Conservation (phyloP, 2,797 vertebrate genomes). For the Sebastes trivittatus region DNA sequence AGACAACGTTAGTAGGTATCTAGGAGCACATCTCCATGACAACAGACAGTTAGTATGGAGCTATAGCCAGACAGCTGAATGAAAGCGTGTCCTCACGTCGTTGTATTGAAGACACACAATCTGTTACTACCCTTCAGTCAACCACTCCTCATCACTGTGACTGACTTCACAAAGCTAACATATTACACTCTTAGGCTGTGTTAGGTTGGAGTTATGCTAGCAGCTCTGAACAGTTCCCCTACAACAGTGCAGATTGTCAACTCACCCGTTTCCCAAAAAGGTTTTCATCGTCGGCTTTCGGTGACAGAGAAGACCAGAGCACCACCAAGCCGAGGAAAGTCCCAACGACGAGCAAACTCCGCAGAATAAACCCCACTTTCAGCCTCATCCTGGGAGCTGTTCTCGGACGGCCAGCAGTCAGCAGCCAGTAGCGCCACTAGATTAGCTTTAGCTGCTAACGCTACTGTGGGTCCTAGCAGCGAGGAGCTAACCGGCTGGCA, state of each 20-base stretch:
- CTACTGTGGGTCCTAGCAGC: neutral
- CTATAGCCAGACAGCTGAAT: constrained; percentile 13
- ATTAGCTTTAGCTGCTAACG: too few species aligned
- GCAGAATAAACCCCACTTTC: constrained; percentile 90
- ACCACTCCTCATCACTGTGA: neutral
- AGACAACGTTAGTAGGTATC: neutral
- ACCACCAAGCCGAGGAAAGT: constrained; percentile 89
- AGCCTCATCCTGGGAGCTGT: constrained; percentile 84
- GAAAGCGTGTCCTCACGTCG: neutral
- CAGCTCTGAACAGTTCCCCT: neutral
- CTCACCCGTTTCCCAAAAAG: constrained; percentile 76
- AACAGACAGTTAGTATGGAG: constrained; percentile 44
- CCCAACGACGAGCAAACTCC: constrained; percentile 87
- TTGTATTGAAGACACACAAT: neutral
- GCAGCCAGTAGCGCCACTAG: too few species aligned
- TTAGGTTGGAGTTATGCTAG: neutral
- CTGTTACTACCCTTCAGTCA: neutral
- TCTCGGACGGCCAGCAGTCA: too few species aligned
- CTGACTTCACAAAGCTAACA: neutral
- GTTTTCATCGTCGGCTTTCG: constrained; percentile 80
- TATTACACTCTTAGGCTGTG: too few species aligned
- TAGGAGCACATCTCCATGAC: constrained; percentile 73
- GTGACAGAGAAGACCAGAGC: constrained; percentile 91
- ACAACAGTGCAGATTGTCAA: neutral
- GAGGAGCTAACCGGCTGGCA: neutral